Conservation (phyloP, 2,113 vertebrate genomes). For the Melanerpes aurifrons region DNA sequence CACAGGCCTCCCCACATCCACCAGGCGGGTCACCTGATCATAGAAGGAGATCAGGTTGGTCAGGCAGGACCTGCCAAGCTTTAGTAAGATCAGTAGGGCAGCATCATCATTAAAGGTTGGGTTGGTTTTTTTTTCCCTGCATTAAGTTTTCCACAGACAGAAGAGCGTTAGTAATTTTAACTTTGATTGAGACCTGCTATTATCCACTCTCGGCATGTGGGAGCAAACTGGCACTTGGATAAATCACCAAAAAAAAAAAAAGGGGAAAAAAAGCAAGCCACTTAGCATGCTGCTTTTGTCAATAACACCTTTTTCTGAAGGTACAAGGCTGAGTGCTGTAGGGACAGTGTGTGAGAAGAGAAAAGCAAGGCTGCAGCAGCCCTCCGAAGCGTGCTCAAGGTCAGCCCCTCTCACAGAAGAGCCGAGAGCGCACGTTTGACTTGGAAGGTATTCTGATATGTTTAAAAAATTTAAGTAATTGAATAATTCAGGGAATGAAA, state of each 20-base stretch:
- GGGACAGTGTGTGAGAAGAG: background rate
- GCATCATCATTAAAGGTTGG: slow-evolving; percentile 3
- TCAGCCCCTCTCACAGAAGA: slow-evolving; percentile 10
- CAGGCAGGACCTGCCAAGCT: background rate
- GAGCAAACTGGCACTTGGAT: slow-evolving; percentile 55
- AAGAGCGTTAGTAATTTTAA: slow-evolving; percentile 39
- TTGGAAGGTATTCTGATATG: slow-evolving; percentile 33
- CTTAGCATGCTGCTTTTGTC: slow-evolving; percentile 38
- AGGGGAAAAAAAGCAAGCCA: slow-evolving; percentile 8
- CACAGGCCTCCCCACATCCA: too few relatives aligned
- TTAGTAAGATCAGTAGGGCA: slow-evolving; percentile 17
- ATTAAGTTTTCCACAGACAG: slow-evolving; percentile 54
- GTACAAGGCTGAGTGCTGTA: slow-evolving; percentile 17
- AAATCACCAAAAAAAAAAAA: background rate
- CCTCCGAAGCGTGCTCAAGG: background rate
- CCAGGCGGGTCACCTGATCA: too few relatives aligned
- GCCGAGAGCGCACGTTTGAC: background rate
- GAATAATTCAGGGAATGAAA: slow-evolving; percentile 55
- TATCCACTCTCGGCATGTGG: slow-evolving; percentile 57
- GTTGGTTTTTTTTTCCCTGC: background rate
- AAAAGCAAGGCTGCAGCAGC: background rate
- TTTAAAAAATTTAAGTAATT: slow-evolving; percentile 58
- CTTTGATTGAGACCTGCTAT: slow-evolving; percentile 64
- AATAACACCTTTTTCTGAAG: slow-evolving; percentile 42
- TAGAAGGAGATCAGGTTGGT: too few relatives aligned